Base-by-base conservation (phyloP, 1,140 invertebrate species). In the Solenopsis fugax region DNA sequence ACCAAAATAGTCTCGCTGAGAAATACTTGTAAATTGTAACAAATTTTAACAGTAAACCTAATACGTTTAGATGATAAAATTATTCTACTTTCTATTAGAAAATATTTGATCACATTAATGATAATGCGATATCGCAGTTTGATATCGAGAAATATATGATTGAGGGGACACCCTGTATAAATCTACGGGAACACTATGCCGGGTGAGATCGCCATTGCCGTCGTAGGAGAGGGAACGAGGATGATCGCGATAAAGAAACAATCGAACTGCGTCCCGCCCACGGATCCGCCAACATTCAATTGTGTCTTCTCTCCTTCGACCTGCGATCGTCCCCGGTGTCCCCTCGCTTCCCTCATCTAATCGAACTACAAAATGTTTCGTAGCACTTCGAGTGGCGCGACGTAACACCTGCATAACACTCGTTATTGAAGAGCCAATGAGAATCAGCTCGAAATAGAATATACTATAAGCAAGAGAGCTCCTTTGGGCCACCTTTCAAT, bases 191-290 rank as follows among this genome's bases (percentile, higher is more conserved):
- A 88, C 72, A 91, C 87, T 89, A 56, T 84, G 80, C 41, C 69
- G 54, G 88, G 87, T 86, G 85, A 92, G 89, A 89, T 91, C 82
- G 90, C 78, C 88, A 86, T 88, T 88, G 86, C 88, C 13, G 18
- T 65, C 62, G 80, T 52, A 58, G 34, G 52, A 78, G 89, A 90
- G 89, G 82, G 88, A 91, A 86, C 86, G 89, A 92, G 90, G 89
- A 93, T 93, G 92, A 93, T 93, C 93, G 92, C 92, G 93, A 93
- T 93, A 93, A 93, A 93, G 93, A 93, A 93, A 93, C 93, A 93
- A 93, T 93, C 93, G 93, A 93, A 93, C 92, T 80, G 87, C 85
- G 90, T 91, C 89, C 87, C 93, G 91, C 92, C 90, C 88, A 92
- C 90, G 91, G 80, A 72, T 87, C 85, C 91, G 88, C 92, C 92